Base-by-base conservation (phyloP, 2,113 vertebrate species). In the Grammomys dolichurus region DNA sequence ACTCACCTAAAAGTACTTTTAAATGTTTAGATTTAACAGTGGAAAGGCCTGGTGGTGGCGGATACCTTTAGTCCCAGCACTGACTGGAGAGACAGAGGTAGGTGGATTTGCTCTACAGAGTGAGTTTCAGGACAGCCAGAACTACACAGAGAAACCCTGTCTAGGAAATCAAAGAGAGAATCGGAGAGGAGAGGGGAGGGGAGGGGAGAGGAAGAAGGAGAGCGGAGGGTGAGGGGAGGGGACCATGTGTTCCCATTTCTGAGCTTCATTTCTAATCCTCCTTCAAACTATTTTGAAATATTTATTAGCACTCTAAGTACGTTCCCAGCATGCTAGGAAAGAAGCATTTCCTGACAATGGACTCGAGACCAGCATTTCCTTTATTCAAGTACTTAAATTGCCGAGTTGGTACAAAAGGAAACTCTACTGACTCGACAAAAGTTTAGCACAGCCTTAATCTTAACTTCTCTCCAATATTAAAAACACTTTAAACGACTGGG, bases 331-430 rank as follows among this genome's bases (percentile, higher is more conserved):
- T 54, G 63, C 89, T 93, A 28, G 72, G 40, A 48, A 48, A 51
- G 40, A 70, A 94, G 65, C 24, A 72, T 60, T 92, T 82, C 65
- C 65, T 31, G 26, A 67, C 65, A 67, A 67, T 67, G 28, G 65
- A 67, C 28, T 31, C 40, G 94, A 76, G 28, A 48, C n/a, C 46
- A 65, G 7, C 24, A 77, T 70, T 82, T 95, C 46, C 63, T 73
- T 82, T 56, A 31, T 6, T 82, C 31, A 56, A 91, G 76, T 87
- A 90, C 28, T 56, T 48, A 70, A 58, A 56, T 1, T 75, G 46
- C n/a, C 36, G 17, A 54, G 51, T 48, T 75, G 84, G 48, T 43
- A 87, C 69, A 89, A 91, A 96, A 94, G 51, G 1, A 72, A 77
- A 77, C 1, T 43, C n/a, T 33, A n/a, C 24, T 86, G 19, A n/a